Evolutionary conservation across 2,888 invertebrate species (phyloP).

Genomic region (Dasypolia templi): DNA sequence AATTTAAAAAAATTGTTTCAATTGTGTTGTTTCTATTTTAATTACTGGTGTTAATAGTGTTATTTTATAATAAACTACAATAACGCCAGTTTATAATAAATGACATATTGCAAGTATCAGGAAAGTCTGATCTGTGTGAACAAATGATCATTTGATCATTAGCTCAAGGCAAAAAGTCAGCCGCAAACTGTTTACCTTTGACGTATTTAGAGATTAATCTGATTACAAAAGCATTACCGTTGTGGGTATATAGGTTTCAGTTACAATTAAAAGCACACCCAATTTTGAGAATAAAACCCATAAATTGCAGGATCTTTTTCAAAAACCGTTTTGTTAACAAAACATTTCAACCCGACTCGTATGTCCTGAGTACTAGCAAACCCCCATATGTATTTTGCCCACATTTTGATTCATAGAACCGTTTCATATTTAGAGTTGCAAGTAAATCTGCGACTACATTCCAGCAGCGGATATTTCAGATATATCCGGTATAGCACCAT

Average conservation of each 20-base stretch:
- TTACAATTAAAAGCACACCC: neutral
- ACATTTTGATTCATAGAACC: constrained; percentile 18
- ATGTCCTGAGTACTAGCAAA: neutral
- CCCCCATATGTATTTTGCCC: neutral
- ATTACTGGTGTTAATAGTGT: too few species aligned
- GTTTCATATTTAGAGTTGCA: neutral
- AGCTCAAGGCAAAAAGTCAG: neutral
- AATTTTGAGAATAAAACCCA: neutral
- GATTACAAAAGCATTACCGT: neutral
- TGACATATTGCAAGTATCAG: neutral
- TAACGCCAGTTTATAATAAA: neutral
- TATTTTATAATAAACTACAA: too few species aligned
- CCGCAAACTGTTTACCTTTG: too few species aligned
- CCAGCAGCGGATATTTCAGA: constrained; percentile 40
- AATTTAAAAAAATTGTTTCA: too few species aligned
- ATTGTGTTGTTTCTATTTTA: too few species aligned
- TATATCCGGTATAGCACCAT: constrained; percentile 41
- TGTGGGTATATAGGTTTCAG: neutral
- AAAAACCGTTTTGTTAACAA: neutral
- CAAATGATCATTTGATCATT: neutral
- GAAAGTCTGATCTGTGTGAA: neutral
- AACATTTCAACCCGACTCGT: neutral
- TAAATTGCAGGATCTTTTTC: neutral
- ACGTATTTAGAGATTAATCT: neutral
- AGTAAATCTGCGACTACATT: constrained; percentile 43